These are phyloP conservation scores for Fringilla coelebs DNA, from an alignment of 2,797 vertebrate genomes.

Conservation along the genomic window DNA sequence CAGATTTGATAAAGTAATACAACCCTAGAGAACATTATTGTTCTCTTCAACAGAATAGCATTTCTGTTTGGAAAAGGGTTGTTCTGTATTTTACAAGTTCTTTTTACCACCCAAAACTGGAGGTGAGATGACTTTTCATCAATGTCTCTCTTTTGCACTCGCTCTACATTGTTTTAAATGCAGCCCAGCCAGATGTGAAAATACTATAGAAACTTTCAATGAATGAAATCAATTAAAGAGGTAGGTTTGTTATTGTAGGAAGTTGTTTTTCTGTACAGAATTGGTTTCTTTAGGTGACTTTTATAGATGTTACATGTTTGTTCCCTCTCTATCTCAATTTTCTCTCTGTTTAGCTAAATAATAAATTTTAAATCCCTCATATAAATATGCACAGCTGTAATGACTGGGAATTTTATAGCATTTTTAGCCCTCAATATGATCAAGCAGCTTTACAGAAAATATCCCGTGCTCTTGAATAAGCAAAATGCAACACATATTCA, in stretches of 20 bases:
- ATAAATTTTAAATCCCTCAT: background rate
- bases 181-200: background rate
- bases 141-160: background rate
- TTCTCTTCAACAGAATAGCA: background rate
- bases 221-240: background rate
- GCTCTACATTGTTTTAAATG: background rate
- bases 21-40: background rate
- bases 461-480: background rate
- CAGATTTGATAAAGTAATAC: background rate
- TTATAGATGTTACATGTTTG: background rate
- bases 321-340: background rate
- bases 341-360: background rate
- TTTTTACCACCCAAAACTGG: background rate
- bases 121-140: background rate
- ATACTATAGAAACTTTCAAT: background rate
- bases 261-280: background rate
- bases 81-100: background rate
- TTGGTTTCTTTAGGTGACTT: background rate
- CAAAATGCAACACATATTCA: background rate
- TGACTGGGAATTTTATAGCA: background rate
- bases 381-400: background rate
- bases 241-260: background rate
- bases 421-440: background rate
- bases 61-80: background rate
- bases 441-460: constrained; percentile 1